Conservation (phyloP, 2,888 invertebrate species). For the Drosophila mettleri region DNA sequence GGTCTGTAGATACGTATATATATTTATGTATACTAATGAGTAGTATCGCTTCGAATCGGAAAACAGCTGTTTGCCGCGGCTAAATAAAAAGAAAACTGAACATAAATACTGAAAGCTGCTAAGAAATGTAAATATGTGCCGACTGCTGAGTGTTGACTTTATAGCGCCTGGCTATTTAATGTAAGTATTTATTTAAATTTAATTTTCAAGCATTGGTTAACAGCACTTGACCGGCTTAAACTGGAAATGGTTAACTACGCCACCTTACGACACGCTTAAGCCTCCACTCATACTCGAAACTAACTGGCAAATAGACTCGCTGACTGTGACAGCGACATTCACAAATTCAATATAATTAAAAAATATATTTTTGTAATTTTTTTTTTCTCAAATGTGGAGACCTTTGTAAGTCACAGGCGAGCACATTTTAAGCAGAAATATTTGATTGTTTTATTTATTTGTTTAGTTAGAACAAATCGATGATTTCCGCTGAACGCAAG, state of each 20-base stretch:
- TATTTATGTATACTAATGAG: conserved; percentile 31
- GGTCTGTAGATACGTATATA: conserved; percentile 3
- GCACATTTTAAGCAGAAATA: conserved; percentile 3
- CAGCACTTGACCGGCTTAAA: conserved; percentile 57
- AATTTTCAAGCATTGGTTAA: conserved; percentile 40
- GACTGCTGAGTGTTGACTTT: conserved; percentile 28
- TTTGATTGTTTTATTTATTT: conserved; percentile 26
- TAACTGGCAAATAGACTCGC: conserved; percentile 13
- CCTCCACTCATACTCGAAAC: conserved; percentile 16
- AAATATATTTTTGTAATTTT: conserved; percentile 7
- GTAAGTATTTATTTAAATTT: conserved; percentile 58
- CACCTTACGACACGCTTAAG: conserved; percentile 30
- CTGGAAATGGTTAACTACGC: conserved; percentile 52
- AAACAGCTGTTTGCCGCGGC: conserved; percentile 54
- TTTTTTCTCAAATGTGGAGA: background rate
- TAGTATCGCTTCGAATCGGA: conserved; percentile 48
- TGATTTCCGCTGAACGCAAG: conserved; percentile 31
- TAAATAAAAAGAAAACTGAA: conserved; percentile 51
- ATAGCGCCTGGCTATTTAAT: conserved; percentile 17
- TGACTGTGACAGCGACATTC: conserved; percentile 1
- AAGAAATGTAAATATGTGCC: conserved; percentile 11
- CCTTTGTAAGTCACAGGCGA: conserved; percentile 10
- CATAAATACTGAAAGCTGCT: conserved; percentile 11
- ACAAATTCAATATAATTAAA: conserved; percentile 12
- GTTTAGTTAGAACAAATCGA: conserved; percentile 13